A percentile compares a stretch with the other conserved stretches of the same genome.
Conservation (phyloP, 2,113 vertebrate species). For the Laterallus jamaicensis region DNA sequence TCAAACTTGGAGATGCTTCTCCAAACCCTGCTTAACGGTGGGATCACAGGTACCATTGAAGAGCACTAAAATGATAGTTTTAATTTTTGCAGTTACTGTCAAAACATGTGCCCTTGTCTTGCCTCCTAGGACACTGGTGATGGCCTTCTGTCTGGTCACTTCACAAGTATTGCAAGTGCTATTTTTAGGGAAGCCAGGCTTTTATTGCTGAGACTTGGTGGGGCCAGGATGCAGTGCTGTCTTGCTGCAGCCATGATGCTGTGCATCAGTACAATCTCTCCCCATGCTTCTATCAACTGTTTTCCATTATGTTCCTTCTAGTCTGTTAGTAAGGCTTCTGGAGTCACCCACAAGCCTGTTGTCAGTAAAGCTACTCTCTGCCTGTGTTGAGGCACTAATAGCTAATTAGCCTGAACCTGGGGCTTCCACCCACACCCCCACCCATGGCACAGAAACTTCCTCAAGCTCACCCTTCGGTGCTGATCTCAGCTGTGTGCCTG, state of each 20-base stretch:
- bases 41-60: neutral
- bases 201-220: neutral
- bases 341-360: neutral
- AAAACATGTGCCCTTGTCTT: neutral
- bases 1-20: neutral
- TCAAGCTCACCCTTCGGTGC: no score
- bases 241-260: neutral
- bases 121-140: neutral
- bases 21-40: neutral
- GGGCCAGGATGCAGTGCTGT: neutral
- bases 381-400: neutral
- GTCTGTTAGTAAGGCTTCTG: neutral
- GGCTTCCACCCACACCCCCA: neutral
- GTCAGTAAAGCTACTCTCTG: neutral
- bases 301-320: neutral
- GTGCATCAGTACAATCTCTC: fast-evolving
- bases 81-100: neutral
- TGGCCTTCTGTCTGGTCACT: neutral
- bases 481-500: fast-evolving
- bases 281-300: fast-evolving
- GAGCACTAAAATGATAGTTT: neutral
- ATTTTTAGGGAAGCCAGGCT: neutral
- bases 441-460: neutral
- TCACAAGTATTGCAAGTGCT: neutral
- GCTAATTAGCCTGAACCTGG: neutral